A percentile compares a stretch with the other conserved stretches of the same genome.
Conservation (phyloP, 1,140 invertebrate species). For the Portunus trituberculatus region DNA sequence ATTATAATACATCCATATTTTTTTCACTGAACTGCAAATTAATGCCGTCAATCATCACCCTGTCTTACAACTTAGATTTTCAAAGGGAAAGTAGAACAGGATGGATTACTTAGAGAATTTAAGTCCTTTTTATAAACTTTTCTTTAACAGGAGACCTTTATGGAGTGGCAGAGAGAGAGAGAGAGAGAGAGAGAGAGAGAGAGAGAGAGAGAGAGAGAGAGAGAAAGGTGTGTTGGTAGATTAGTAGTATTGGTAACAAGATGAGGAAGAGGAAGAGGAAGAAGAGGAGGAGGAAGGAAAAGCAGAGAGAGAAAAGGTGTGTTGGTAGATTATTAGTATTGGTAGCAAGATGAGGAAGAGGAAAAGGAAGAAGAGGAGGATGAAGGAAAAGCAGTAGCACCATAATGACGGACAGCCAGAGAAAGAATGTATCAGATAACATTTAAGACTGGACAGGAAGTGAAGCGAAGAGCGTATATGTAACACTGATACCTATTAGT, state of each 20-base stretch:
- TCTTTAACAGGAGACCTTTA: too few species aligned
- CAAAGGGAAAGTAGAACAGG: too few species aligned
- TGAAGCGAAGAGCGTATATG: neutral
- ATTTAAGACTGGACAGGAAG: neutral
- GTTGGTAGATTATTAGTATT: too few species aligned
- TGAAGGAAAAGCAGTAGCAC: neutral
- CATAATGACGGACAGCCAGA: neutral
- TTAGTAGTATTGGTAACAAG: neutral
- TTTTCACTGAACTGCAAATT: too few species aligned
- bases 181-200: neutral
- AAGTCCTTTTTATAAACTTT: too few species aligned
- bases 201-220: slow-evolving; percentile 18
- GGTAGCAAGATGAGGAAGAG: neutral
- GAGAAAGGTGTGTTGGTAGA: neutral
- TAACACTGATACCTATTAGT: too few species aligned
- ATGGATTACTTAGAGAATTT: too few species aligned
- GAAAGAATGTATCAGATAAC: neutral
- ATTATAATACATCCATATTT: too few species aligned
- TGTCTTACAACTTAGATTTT: too few species aligned
- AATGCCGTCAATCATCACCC: too few species aligned
- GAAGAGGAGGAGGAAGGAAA: neutral
- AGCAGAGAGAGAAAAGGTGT: neutral
- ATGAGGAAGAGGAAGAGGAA: neutral
- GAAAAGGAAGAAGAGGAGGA: neutral
- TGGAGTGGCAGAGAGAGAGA: too few species aligned